phyloP scores from a whole-genome alignment of 2,888 invertebrate species.

The Rhogogaster chlorosoma region DNA sequence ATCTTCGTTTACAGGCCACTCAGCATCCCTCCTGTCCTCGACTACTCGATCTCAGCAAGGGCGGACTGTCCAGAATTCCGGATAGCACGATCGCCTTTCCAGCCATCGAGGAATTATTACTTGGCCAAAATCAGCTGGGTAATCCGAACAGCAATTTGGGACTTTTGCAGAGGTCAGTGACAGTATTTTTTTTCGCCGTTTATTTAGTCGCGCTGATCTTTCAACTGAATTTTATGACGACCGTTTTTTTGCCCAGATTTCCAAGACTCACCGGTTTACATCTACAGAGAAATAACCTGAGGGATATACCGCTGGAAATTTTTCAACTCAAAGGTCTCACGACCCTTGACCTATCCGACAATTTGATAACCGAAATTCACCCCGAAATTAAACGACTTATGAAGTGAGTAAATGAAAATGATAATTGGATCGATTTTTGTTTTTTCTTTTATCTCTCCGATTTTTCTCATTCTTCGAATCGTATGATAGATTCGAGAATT shows the following conservation, averaged over 20 bases:
- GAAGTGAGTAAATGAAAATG: constrained; percentile 78
- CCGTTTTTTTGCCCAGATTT: constrained; percentile 45
- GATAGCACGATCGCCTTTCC: constrained; percentile 74
- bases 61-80: constrained; percentile 75
- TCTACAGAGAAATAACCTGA: constrained; percentile 81
- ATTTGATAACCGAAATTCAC: constrained; percentile 83
- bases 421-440: constrained; percentile 40
- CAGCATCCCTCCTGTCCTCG: constrained; percentile 64
- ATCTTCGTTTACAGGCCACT: constrained; percentile 54
- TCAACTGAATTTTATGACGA: not conserved
- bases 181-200: not conserved
- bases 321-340: constrained; percentile 82
- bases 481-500: too few species aligned
- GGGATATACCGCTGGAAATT: constrained; percentile 81
- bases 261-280: constrained; percentile 74
- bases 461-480: too few species aligned
- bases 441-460: not conserved
- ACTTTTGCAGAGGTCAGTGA: constrained; percentile 69
- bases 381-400: constrained; percentile 82
- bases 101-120: constrained; percentile 73
- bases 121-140: constrained; percentile 74
- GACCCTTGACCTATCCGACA: constrained; percentile 85
- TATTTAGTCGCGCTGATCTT: not conserved
- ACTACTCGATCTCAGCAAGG: constrained; percentile 74
- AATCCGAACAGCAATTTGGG: constrained; percentile 70